Evolutionary conservation across 37 sponge, comb jelly and placozoan genomes (phyloP).

Genomic region (Beroe forskalii): DNA sequence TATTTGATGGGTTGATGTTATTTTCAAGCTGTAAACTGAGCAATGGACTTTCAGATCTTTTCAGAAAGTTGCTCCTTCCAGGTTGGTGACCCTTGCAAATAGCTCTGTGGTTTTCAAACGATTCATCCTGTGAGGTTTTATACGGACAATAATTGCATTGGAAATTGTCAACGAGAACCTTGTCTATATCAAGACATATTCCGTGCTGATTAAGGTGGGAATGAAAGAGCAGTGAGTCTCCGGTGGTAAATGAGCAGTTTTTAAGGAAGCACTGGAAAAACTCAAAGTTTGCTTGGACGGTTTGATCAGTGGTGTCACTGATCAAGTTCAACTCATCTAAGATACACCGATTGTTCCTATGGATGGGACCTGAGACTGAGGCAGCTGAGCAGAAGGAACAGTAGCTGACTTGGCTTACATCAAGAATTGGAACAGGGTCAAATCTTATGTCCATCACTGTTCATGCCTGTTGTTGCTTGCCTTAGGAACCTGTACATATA

Average conservation of each 20-base stretch:
- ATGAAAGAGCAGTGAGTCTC: neutral
- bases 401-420: neutral
- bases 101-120: too few relatives aligned
- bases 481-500: too few relatives aligned
- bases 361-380: neutral
- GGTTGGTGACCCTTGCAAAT: too few relatives aligned
- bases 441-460: neutral
- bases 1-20: too few relatives aligned
- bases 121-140: too few relatives aligned
- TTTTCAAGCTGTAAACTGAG: too few relatives aligned
- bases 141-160: too few relatives aligned
- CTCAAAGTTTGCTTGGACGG: neutral
- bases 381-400: neutral
- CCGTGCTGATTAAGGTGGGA: neutral
- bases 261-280: slow-evolving; percentile 8
- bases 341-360: neutral
- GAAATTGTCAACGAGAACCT: too few relatives aligned
- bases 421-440: neutral
- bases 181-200: neutral
- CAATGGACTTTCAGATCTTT: too few relatives aligned
- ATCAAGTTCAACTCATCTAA: neutral
- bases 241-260: neutral
- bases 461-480: too few relatives aligned
- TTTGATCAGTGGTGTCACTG: neutral
- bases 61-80: too few relatives aligned